phyloP scores from a whole-genome alignment of 2,888 invertebrate genomes.

The Sylvicola cinctus region DNA sequence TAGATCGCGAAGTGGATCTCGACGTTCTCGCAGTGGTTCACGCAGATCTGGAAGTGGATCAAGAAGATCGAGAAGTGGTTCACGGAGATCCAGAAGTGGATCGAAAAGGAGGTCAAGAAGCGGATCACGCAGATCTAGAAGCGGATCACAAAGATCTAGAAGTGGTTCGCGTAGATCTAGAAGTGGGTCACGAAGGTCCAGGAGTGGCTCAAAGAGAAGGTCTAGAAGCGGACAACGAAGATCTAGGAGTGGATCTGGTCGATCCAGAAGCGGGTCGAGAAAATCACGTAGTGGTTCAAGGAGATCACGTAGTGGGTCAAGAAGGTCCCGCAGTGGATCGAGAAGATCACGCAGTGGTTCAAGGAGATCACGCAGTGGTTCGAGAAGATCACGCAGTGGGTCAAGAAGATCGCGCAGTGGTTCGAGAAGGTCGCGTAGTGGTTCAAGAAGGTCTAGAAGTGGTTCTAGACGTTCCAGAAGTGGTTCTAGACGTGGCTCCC shows the following conservation, averaged over 20 bases:
- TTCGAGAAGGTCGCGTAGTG: constrained; percentile 7
- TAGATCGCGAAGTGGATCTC: neutral
- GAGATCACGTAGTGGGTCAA: constrained; percentile 14
- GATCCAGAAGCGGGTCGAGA: constrained; percentile 8
- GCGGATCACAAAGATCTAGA: no score
- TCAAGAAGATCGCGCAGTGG: no score
- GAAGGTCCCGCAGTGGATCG: constrained; percentile 11
- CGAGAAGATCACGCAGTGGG: constrained; percentile 10
- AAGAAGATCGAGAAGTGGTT: constrained; percentile 5
- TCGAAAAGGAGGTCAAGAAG: no score
- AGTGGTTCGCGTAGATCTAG: no score
- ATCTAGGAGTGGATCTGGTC: constrained; percentile 13
- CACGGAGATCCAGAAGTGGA: constrained; percentile 7
- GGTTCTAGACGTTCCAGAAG: constrained; percentile 12
- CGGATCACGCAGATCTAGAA: constrained; percentile 6
- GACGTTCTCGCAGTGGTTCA: neutral
- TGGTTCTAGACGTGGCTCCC: neutral
- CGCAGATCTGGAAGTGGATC: neutral
- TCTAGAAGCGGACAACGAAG: constrained; percentile 12
- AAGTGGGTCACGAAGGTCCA: no score
- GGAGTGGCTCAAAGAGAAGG: constrained; percentile 9
- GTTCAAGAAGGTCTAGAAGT: constrained; percentile 11
- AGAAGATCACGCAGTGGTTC: constrained; percentile 9
- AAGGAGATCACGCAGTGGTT: constrained; percentile 10
- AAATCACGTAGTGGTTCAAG: constrained; percentile 12